Percentiles rank a stretch among this genome's conserved stretches.
phyloP scores from a whole-genome alignment of 2,113 vertebrate genomes.

The Notothenia coriiceps region DNA sequence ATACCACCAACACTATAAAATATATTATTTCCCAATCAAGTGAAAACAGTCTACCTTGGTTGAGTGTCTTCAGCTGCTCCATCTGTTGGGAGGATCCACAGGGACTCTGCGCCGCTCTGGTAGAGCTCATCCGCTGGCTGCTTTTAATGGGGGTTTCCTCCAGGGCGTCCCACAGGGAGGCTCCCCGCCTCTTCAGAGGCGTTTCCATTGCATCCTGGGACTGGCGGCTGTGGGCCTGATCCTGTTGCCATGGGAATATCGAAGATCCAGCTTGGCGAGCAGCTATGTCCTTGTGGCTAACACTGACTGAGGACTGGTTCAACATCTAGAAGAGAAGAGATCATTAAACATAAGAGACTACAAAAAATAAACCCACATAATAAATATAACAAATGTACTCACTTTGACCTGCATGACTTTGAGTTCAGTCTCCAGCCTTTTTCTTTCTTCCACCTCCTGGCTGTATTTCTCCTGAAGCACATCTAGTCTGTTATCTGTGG shows the following conservation, averaged over 20 bases:
- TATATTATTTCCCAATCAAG: not conserved
- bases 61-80: conserved; percentile 87
- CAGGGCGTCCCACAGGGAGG: conserved; percentile 80
- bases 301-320: conserved; percentile 82
- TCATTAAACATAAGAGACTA: conserved; percentile 1
- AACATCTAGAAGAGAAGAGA: conserved; percentile 55
- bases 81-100: conserved; percentile 74
- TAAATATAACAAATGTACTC: conserved; percentile 53
- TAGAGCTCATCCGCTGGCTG: conserved; percentile 63
- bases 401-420: conserved; percentile 88
- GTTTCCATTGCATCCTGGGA: conserved; percentile 82
- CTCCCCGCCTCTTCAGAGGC: conserved; percentile 82
- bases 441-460: conserved; percentile 90
- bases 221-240: conserved; percentile 78
- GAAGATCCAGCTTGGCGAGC: conserved; percentile 90
- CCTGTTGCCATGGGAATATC: conserved; percentile 93
- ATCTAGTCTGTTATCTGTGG: conserved; percentile 86
- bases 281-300: conserved; percentile 89
- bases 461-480: conserved; percentile 91
- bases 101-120: conserved; percentile 71
- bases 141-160: conserved; percentile 84
- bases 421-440: conserved; percentile 88
- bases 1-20: not conserved
- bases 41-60: conserved; percentile 86
- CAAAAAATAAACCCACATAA: conserved; percentile 37